Base-by-base conservation (phyloP, 2,888 invertebrate species). In the Sesia bembeciformis region DNA sequence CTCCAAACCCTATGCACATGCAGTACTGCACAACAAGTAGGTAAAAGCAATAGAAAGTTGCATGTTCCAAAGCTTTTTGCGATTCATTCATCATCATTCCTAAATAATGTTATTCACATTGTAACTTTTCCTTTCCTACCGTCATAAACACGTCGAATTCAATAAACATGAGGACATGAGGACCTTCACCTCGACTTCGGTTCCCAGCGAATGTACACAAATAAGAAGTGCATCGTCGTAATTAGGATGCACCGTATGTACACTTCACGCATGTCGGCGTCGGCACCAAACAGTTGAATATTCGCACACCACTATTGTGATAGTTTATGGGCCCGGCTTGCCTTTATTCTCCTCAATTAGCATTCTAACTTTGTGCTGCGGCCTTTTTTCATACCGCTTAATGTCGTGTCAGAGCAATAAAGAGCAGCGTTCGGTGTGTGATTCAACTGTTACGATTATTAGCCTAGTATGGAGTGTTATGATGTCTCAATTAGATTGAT, bases 261-360 rank as follows among this genome's bases (percentile, higher is more conserved):
- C 72, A 67, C 68, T 67, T 65, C 67, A 71, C 54, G 66, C 75
- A 71, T 74, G 84, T 78, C 84, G 85, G 83, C 82, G 70, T 70
- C 73, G 72, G 70, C 74, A 78, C 79, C 77, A 78, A 81, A 84
- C 85, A 78, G 74, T 79, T 74, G 74, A 79, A 88, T 84, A 86
- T 87, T 88, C 85, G 88, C 89, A 80, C 79, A 84, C 74, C 64
- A 77, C 85, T 84, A 88, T 88, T 88, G 88, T 89, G 79, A 76
- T 80, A 82, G 71, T 88, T 89, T 88, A 89, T 87, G 86, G 87
- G 78, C 80, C 79, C 85, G 87, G 88, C 78, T 58, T 61, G 74
- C 78, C 84, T 88, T 89, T 87, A 78, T 84, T 74, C 76, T 71
- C 60, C 68, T 74, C 83, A 79, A 71, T 89, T 88, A 85, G 81